Conservation (phyloP, 2,888 invertebrate species). For the Spisula subtruncata region DNA sequence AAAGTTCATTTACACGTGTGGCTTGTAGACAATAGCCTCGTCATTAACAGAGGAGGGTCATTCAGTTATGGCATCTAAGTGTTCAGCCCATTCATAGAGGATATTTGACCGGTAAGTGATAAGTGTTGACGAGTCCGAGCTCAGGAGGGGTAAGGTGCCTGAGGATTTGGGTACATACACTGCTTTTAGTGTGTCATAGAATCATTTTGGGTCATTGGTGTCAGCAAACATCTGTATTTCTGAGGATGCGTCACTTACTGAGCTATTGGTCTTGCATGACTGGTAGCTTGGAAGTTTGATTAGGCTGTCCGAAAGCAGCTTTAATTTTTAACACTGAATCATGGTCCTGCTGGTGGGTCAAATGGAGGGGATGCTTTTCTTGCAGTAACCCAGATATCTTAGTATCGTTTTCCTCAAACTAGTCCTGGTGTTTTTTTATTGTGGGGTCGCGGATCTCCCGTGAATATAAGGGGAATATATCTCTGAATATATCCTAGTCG, state of each 20-base stretch:
- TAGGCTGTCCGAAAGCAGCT: background rate
- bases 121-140: background rate
- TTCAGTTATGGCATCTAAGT: conserved; percentile 68
- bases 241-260: background rate
- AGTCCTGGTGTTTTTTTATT: background rate
- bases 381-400: background rate
- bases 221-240: conserved; percentile 3
- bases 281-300: too few relatives aligned
- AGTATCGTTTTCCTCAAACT: background rate
- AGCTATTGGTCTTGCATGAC: background rate
- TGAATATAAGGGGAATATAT: too few relatives aligned
- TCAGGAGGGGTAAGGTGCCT: background rate
- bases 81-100: conserved; percentile 60
- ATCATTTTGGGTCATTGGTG: background rate
- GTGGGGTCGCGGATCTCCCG: too few relatives aligned
- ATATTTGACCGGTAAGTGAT: conserved; percentile 12
- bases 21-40: conserved; percentile 42
- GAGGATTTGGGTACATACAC: background rate
- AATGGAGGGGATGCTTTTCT: background rate
- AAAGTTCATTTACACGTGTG: background rate
- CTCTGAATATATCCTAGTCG: too few relatives aligned
- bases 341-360: background rate
- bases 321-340: background rate
- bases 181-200: background rate
- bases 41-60: conserved; percentile 47